Percentiles rank a stretch among this genome's conserved stretches.
Conservation (phyloP, 2,113 vertebrate species). For the Gila orcuttii region DNA sequence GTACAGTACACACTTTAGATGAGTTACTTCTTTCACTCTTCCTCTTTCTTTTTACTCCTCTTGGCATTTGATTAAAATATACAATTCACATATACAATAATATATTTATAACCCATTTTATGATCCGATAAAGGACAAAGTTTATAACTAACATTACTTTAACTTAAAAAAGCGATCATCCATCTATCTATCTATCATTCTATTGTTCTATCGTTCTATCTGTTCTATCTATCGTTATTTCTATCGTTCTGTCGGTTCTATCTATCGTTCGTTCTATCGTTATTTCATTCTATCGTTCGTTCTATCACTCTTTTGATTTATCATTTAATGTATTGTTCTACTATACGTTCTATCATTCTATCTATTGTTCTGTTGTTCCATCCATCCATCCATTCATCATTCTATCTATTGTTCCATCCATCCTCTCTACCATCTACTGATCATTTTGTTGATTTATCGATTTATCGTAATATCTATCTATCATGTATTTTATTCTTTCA, state of each 20-base stretch:
- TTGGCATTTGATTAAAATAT: background rate
- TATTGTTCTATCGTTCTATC: too few relatives aligned
- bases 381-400: too few relatives aligned
- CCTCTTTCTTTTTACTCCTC: background rate
- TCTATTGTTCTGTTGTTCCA: background rate
- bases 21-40: background rate
- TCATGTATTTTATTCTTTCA: background rate
- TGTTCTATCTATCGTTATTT: too few relatives aligned
- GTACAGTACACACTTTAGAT: constrained; percentile 12
- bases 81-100: background rate
- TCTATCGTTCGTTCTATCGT: background rate
- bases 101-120: background rate
- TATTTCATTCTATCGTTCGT: too few relatives aligned
- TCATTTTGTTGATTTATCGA: background rate
- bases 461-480: background rate
- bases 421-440: background rate
- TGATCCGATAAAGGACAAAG: background rate
- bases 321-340: background rate
- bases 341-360: background rate
- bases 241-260: too few relatives aligned
- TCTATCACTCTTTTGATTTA: background rate
- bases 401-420: too few relatives aligned
- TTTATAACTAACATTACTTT: background rate
- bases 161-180: background rate
- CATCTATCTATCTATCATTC: too few relatives aligned